Evolutionary conservation across 2,797 vertebrate species (phyloP), one percentile per base, ranked within the genome.

Genomic region (Mus minutoides): DNA sequence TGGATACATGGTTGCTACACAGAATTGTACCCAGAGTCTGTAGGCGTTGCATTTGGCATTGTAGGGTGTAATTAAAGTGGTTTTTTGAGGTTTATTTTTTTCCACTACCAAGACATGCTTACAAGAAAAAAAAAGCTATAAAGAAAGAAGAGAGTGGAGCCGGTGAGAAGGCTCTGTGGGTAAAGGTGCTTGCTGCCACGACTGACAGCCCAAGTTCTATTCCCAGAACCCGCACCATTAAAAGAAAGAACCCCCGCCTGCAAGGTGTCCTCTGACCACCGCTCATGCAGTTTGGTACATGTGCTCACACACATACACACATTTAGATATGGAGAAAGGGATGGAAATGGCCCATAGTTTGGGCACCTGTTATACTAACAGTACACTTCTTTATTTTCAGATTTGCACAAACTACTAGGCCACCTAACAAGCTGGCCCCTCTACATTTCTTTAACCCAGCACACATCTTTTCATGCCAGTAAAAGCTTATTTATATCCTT

Each of bases 1-100:
- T 88, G 92, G 76, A 78, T 96, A 88, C 73, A 62, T 86, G 94
- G 94, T 87, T 62, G 34, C 75, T 56, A 93, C 90, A 89, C 90
- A 99, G 99, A 99, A 99, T 99, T 99, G 99, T 99, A 99, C 99
- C 99, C 99, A 99, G 99, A 94, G 99, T 99, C 99, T 99, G 99
- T 99, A 99, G 99, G 99, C 99, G 99, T 98, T 99, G 99, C 99
- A 99, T 99, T 99, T 99, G 99, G 99, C 98, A 99, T 99, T 99
- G 94, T 91, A 98, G 95, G 97, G 78, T 84, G 90, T 62, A 96
- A 98, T 98, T 98, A 98, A 98, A 99, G 56, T 83, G 14, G 8
- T 19, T 29, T 60, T 96, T 93, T 94, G 52, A 58, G 22, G 92
- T 95, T 88, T 84, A 78, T 24, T 97, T 54, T 97, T 92, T 92